Conservation (phyloP, 2,113 vertebrate genomes). For the Misgurnus mizolepis region DNA sequence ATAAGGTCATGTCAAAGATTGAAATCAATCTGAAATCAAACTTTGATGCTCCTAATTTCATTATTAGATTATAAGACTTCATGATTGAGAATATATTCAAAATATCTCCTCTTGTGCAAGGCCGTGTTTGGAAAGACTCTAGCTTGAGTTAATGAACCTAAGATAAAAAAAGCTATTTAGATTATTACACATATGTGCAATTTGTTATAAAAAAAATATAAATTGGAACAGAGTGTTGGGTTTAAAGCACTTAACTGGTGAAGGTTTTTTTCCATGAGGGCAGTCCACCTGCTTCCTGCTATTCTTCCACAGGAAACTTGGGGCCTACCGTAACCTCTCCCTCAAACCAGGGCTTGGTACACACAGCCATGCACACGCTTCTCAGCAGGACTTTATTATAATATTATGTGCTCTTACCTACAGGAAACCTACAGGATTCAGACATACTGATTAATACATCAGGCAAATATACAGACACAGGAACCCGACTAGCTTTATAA, state of each 20-base stretch:
- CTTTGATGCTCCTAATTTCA: too few species aligned
- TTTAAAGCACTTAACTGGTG: slow-evolving; percentile 27
- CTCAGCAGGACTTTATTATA: slow-evolving; percentile 3
- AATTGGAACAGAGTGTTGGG: slow-evolving; percentile 10
- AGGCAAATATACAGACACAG: neutral
- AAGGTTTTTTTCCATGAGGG: slow-evolving; percentile 65
- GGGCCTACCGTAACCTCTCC: slow-evolving; percentile 34
- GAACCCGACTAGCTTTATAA: neutral
- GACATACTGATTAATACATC: neutral
- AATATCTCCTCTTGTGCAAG: too few species aligned
- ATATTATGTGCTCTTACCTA: neutral
- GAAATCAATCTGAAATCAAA: too few species aligned
- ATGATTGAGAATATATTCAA: too few species aligned
- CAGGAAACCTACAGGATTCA: slow-evolving; percentile 36
- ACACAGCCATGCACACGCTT: slow-evolving; percentile 13
- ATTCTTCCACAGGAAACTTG: slow-evolving; percentile 85
- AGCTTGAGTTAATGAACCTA: too few species aligned
- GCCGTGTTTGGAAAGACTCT: too few species aligned
- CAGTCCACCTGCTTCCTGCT: slow-evolving; percentile 81
- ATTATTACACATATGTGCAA: too few species aligned
- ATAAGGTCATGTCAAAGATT: too few species aligned
- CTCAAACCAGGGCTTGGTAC: slow-evolving; percentile 24
- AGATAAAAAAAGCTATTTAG: too few species aligned
- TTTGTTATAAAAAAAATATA: too few species aligned
- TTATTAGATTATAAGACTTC: too few species aligned